These are phyloP conservation scores for Azemiops feae DNA, from an alignment of 2,113 vertebrate species.

Conservation along the genomic window DNA sequence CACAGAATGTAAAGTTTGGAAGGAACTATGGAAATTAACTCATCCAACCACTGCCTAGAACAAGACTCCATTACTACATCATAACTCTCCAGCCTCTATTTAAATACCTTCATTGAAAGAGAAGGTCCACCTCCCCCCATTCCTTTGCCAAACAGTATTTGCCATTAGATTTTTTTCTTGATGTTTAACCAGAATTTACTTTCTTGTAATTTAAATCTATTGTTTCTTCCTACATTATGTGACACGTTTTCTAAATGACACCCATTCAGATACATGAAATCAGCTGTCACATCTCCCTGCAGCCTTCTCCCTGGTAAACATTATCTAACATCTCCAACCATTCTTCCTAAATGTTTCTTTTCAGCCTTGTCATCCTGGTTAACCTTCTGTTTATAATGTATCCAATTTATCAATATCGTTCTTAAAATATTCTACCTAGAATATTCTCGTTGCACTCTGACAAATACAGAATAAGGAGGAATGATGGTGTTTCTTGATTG, in stretches of 20 bases:
- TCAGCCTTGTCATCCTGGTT: not conserved
- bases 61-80: not conserved
- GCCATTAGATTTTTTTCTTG: not conserved
- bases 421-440: too few relatives aligned
- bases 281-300: not conserved
- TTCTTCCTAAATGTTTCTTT: not conserved
- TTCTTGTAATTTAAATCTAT: not conserved
- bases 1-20: not conserved
- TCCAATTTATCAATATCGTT: too few relatives aligned
- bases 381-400: too few relatives aligned
- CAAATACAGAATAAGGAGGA: too few relatives aligned
- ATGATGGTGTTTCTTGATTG: too few relatives aligned
- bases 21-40: not conserved
- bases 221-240: not conserved
- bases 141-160: not conserved
- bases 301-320: not conserved
- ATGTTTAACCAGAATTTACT: not conserved
- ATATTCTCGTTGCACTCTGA: too few relatives aligned
- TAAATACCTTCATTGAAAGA: not conserved
- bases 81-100: not conserved
- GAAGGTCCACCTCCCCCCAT: not conserved
- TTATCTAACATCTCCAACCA: not conserved
- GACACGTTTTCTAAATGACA: not conserved
- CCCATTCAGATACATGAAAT: not conserved
- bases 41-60: not conserved